Percentiles rank a stretch among this genome's conserved stretches.
Conservation (phyloP, 2,113 vertebrate species). For the Mormoops blainvillei region DNA sequence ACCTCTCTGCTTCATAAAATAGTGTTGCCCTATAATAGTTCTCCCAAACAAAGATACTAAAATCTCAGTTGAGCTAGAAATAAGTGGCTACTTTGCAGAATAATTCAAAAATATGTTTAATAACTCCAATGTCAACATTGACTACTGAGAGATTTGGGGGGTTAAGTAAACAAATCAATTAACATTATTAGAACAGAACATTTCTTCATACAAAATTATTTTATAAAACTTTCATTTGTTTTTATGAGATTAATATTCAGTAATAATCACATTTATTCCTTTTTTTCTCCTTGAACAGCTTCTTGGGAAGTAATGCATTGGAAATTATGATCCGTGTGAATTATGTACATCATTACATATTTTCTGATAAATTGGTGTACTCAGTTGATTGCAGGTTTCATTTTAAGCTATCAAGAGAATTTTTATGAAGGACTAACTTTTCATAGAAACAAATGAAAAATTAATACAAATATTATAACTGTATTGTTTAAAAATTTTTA, state of each 20-base stretch:
- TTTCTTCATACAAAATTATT: background rate
- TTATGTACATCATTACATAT: background rate
- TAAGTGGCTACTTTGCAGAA: background rate
- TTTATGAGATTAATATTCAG: slow-evolving; percentile 5
- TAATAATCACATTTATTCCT: slow-evolving; percentile 1
- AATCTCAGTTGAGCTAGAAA: background rate
- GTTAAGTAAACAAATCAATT: background rate
- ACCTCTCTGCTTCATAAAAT: background rate
- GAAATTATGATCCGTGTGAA: background rate
- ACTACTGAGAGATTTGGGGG: background rate
- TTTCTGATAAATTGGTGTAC: background rate
- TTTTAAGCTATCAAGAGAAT: slow-evolving; percentile 3
- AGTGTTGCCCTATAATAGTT: background rate
- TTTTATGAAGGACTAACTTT: background rate
- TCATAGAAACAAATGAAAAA: background rate
- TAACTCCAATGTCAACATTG: background rate
- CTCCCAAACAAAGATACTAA: background rate
- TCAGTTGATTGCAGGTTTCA: background rate
- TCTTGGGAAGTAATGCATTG: background rate
- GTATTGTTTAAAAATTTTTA: background rate
- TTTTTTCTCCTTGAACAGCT: background rate
- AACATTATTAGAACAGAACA: background rate
- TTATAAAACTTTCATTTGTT: background rate
- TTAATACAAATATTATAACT: background rate
- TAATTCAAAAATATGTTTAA: background rate